Evolutionary conservation across 2,113 vertebrate genomes (phyloP).

Genomic region (Cinclus mexicanus): DNA sequence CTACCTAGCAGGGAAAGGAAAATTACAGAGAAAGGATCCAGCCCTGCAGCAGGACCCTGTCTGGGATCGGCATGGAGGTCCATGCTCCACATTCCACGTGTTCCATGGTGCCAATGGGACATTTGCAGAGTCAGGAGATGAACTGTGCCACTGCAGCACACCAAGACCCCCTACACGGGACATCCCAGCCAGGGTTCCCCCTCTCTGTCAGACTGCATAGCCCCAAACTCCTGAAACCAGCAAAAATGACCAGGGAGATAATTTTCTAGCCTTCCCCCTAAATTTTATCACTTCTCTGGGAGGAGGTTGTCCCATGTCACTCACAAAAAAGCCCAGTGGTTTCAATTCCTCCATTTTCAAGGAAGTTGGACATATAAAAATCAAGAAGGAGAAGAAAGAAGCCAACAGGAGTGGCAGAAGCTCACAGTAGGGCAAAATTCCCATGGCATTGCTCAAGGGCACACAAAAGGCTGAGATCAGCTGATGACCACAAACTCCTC

Average conservation of each 20-base stretch:
- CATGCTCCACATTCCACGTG: accelerated
- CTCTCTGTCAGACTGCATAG: not conserved
- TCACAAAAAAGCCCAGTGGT: conserved; percentile 33
- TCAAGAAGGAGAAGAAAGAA: conserved; percentile 67
- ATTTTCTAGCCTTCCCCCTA: conserved; percentile 27
- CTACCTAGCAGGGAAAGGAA: not conserved
- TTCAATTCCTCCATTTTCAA: conserved; percentile 77
- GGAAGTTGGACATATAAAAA: conserved; percentile 61
- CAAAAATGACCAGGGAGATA: not conserved
- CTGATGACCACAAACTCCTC: not conserved
- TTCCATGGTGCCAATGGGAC: not conserved
- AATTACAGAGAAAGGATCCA: not conserved
- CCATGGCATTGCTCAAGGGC: not conserved
- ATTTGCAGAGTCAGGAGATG: accelerated
- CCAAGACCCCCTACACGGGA: not conserved
- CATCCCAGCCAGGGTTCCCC: not conserved
- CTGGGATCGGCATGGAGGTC: not conserved
- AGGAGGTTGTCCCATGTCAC: not conserved
- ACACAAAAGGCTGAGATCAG: accelerated
- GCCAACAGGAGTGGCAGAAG: not conserved
- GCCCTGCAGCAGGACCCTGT: not conserved
- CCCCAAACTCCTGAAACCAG: not conserved
- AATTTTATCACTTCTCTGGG: conserved; percentile 54
- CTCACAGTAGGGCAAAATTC: not conserved
- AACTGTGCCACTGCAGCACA: not conserved